Conservation (phyloP, 2,113 vertebrate genomes). For the Ptychochromis oligacanthus region DNA sequence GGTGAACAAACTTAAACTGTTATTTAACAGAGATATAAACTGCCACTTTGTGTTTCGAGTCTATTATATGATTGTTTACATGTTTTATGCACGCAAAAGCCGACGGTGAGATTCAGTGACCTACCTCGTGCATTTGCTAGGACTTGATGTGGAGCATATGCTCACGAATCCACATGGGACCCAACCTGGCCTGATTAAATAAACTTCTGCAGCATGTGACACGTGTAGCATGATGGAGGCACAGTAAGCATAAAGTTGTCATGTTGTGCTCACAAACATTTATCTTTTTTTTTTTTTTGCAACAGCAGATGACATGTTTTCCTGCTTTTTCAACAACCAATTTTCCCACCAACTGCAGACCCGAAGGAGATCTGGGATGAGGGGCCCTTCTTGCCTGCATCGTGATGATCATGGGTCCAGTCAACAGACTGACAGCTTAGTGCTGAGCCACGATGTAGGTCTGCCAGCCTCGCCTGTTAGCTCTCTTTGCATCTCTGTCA, state of each 20-base stretch:
- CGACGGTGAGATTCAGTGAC: too few species aligned
- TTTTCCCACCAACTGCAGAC: slow-evolving; percentile 37
- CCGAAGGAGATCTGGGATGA: slow-evolving; percentile 39
- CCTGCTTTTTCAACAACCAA: slow-evolving; percentile 3
- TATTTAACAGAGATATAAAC: too few species aligned
- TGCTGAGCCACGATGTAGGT: slow-evolving; percentile 36
- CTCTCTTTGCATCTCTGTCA: slow-evolving; percentile 60
- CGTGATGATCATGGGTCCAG: slow-evolving; percentile 20
- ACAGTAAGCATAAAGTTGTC: not conserved
- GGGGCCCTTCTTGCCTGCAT: slow-evolving; percentile 21
- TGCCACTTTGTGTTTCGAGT: too few species aligned
- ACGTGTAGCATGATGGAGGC: not conserved
- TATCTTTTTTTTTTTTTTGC: not conserved
- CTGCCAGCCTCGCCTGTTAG: slow-evolving; percentile 56
- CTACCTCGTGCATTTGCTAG: not conserved
- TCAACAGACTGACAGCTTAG: slow-evolving; percentile 56
- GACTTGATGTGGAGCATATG: not conserved
- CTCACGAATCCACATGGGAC: slow-evolving; percentile 20
- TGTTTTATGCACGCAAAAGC: too few species aligned
- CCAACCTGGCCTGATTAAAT: not conserved
- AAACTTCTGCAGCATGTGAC: not conserved
- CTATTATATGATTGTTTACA: too few species aligned
- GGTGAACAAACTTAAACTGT: too few species aligned
- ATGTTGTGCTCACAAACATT: slow-evolving; percentile 1
- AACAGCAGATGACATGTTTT: slow-evolving; percentile 8